Evolutionary conservation across 2,113 vertebrate species (phyloP).

Genomic region (Silurus glanis): DNA sequence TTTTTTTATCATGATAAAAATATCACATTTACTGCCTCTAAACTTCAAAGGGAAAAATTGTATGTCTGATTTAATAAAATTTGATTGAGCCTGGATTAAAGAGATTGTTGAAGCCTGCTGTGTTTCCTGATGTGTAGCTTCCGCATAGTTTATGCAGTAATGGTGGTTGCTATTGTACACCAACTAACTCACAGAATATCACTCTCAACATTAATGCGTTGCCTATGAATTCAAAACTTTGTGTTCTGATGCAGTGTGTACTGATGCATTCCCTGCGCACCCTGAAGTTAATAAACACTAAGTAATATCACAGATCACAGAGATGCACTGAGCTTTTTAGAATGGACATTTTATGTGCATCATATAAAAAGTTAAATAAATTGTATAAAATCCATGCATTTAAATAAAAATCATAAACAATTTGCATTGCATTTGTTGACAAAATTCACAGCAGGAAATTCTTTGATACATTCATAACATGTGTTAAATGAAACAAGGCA

Average conservation of each 20-base stretch:
- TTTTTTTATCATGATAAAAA: neutral
- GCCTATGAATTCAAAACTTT: neutral
- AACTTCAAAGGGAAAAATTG: constrained; percentile 5
- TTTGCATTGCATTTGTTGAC: constrained; percentile 44
- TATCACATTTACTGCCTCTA: neutral
- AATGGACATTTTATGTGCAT: constrained; percentile 41
- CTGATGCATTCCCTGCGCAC: neutral
- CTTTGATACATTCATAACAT: constrained; percentile 31
- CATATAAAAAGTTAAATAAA: constrained; percentile 48
- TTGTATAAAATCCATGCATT: constrained; percentile 56
- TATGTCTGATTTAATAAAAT: constrained; percentile 2
- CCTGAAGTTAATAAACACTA: neutral
- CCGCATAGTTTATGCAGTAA: neutral
- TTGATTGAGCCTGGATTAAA: neutral
- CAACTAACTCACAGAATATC: constrained; percentile 15
- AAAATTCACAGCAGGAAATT: constrained; percentile 43
- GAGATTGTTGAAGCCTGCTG: neutral
- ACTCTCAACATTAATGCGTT: neutral
- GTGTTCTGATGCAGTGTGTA: neutral
- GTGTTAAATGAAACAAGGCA: constrained; percentile 30
- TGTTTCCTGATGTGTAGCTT: neutral
- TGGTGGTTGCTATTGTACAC: constrained; percentile 21
- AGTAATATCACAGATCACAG: neutral
- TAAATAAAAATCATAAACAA: constrained; percentile 42
- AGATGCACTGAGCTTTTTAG: neutral